Conservation (phyloP, 1,140 invertebrate species). For the Ericerus pela region DNA sequence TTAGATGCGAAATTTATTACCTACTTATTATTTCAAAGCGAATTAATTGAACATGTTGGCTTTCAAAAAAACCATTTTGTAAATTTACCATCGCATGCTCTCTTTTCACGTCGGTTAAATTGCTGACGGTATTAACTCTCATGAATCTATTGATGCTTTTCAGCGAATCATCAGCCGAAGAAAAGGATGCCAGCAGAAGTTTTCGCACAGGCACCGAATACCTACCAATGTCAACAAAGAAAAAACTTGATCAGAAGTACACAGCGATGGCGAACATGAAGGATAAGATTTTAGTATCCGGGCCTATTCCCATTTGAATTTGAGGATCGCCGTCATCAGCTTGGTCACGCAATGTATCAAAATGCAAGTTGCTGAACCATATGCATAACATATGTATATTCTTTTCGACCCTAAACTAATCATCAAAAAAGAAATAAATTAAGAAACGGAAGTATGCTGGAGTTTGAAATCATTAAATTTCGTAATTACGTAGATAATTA, state of each 20-base stretch:
- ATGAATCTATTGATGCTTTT: neutral
- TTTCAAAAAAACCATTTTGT: neutral
- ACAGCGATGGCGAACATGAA: neutral
- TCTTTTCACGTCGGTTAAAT: neutral
- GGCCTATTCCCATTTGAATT: neutral
- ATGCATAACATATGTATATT: too few relatives aligned
- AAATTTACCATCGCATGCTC: neutral
- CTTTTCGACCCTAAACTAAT: too few relatives aligned
- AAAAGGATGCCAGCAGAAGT: neutral
- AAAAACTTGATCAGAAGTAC: neutral
- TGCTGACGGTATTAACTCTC: neutral
- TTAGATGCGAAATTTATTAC: too few relatives aligned
- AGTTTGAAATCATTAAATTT: too few relatives aligned
- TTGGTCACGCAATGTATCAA: too few relatives aligned
- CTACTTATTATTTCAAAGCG: too few relatives aligned
- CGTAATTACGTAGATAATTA: too few relatives aligned
- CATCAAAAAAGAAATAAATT: too few relatives aligned
- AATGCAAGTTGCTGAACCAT: too few relatives aligned
- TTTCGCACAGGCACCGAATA: neutral
- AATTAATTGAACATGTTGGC: neutral
- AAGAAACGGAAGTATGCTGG: too few relatives aligned
- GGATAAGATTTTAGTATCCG: constrained; percentile 5
- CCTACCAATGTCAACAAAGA: neutral
- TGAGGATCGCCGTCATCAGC: neutral
- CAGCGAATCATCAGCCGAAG: neutral